Percentiles rank a stretch among this genome's conserved stretches.
Conservation (phyloP, 1,140 invertebrate genomes). For the Hylaeus anthracinus region DNA sequence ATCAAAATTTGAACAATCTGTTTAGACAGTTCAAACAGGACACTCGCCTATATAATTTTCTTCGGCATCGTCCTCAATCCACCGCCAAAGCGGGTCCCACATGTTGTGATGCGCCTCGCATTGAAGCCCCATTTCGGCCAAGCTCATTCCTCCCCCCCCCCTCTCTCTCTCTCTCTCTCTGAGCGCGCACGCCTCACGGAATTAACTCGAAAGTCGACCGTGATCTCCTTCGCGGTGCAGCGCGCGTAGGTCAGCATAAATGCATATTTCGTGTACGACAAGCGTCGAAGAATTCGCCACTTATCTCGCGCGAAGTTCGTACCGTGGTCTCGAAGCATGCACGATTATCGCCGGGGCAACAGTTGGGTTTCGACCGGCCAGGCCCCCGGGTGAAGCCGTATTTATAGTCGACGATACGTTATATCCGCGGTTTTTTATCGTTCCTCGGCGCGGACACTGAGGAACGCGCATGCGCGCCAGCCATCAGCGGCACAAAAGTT, state of each 20-base stretch:
- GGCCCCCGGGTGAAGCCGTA: not conserved
- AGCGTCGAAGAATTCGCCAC: slow-evolving; percentile 39
- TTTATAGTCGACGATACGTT: slow-evolving; percentile 28
- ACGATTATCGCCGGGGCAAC: slow-evolving; percentile 46
- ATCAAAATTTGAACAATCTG: too few relatives aligned
- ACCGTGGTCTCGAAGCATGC: slow-evolving; percentile 10
- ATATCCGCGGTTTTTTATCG: slow-evolving; percentile 6
- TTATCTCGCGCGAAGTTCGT: slow-evolving; percentile 57
- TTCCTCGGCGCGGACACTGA: not conserved
- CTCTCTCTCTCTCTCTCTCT: too few relatives aligned
- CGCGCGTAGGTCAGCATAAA: slow-evolving; percentile 27
- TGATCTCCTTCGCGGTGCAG: not conserved
- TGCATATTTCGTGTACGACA: slow-evolving; percentile 54
- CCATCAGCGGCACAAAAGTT: not conserved
- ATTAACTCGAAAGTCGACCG: slow-evolving; percentile 4
- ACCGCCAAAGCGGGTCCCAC: too few relatives aligned
- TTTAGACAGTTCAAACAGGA: too few relatives aligned
- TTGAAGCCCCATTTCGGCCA: too few relatives aligned
- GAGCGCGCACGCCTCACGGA: not conserved
- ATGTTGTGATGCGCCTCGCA: too few relatives aligned
- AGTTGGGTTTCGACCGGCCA: slow-evolving; percentile 33
- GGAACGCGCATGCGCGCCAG: not conserved
- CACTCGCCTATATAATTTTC: too few relatives aligned
- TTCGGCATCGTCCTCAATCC: too few relatives aligned
- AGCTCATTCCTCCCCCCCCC: too few relatives aligned